phyloP scores from a whole-genome alignment of 2,888 invertebrate species.

The Portevinia maculata region DNA sequence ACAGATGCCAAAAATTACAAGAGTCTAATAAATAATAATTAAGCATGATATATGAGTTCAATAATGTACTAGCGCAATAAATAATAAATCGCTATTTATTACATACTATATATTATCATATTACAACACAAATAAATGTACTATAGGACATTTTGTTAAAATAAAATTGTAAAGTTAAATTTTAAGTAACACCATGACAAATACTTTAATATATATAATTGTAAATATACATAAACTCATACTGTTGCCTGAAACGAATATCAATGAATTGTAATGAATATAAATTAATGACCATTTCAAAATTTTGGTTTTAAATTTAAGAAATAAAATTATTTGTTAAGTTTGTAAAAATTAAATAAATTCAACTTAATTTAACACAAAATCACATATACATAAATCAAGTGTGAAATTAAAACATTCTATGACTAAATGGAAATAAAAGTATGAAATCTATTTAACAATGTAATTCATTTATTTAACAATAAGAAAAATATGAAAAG shows the following conservation, averaged over 20 bases:
- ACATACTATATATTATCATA: constrained; percentile 4
- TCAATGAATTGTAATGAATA: constrained; percentile 32
- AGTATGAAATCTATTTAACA: constrained; percentile 30
- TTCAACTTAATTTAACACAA: constrained; percentile 25
- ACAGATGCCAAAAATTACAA: constrained; percentile 62
- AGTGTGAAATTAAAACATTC: constrained; percentile 27
- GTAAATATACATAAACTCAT: constrained; percentile 66
- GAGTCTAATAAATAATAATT: constrained; percentile 53
- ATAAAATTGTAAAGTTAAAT: constrained; percentile 55
- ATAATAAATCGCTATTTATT: constrained; percentile 27
- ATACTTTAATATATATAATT: constrained; percentile 55
- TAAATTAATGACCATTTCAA: constrained; percentile 12
- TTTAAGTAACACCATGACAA: constrained; percentile 61
- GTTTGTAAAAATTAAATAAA: constrained; percentile 55
- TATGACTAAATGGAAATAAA: constrained; percentile 21
- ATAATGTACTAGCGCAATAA: constrained; percentile 50
- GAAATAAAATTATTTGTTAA: constrained; percentile 28
- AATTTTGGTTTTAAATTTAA: constrained; percentile 2
- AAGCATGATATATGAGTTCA: constrained; percentile 53
- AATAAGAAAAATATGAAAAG: constrained; percentile 22
- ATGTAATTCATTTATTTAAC: constrained; percentile 33
- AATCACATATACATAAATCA: constrained; percentile 37
- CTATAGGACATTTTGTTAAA: constrained; percentile 34
- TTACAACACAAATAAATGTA: constrained; percentile 7
- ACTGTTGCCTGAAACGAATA: constrained; percentile 67